Percentiles rank a stretch among this genome's conserved stretches.
Conservation (phyloP, 2,113 vertebrate species). For the Bufo bufo region DNA sequence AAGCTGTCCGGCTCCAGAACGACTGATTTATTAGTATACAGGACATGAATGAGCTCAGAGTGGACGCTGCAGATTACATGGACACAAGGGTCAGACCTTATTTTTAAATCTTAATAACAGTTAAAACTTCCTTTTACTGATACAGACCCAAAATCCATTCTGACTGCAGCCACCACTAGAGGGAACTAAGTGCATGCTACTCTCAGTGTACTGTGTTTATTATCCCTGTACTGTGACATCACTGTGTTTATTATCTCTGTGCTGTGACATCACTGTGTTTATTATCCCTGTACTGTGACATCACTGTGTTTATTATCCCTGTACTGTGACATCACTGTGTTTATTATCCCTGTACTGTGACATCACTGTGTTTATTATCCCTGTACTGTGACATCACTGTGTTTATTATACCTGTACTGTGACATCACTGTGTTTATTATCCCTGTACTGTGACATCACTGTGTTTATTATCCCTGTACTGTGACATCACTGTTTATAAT, state of each 20-base stretch:
- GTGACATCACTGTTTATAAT: neutral
- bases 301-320: neutral
- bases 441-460: neutral
- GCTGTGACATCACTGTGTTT: neutral
- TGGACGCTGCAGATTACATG: neutral
- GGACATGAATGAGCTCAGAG: constrained; percentile 15
- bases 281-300: neutral
- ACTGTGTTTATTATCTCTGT: too few species aligned
- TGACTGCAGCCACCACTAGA: neutral
- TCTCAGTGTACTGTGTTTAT: too few species aligned
- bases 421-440: neutral
- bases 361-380: neutral
- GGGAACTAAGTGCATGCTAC: too few species aligned
- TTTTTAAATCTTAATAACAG: neutral
- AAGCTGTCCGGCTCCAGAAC: neutral
- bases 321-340: neutral
- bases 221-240: too few species aligned
- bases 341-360: neutral
- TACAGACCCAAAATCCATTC: too few species aligned
- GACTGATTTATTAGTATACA: neutral
- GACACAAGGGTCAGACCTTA: neutral
- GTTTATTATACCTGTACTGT: too few species aligned
- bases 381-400: neutral
- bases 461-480: neutral
- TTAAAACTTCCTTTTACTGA: neutral